Evolutionary conservation across 2,113 vertebrate genomes (phyloP).

Genomic region (Ibidorhyncha struthersii): DNA sequence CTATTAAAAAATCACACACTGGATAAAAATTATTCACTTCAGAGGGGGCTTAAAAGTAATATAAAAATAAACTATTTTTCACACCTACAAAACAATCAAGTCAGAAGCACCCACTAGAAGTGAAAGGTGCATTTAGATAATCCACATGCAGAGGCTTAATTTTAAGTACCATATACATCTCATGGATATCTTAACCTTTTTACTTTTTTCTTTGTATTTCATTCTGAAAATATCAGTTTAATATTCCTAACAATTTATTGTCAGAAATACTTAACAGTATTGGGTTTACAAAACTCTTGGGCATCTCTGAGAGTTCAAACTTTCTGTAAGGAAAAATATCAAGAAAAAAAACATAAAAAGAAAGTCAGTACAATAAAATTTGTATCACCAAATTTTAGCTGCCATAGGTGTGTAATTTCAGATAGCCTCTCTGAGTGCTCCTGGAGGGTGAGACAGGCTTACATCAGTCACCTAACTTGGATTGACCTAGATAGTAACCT

Average conservation of each 20-base stretch:
- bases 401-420: neutral
- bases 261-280: neutral
- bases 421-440: neutral
- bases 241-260: neutral
- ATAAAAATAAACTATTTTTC: neutral
- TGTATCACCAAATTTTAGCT: neutral
- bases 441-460: neutral
- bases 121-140: neutral
- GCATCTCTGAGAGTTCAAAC: neutral
- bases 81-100: neutral
- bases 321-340: neutral
- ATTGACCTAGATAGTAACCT: neutral
- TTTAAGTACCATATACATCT: neutral
- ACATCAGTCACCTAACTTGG: neutral
- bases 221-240: neutral
- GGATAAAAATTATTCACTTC: neutral
- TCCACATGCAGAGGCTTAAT: neutral
- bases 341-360: neutral
- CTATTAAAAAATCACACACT: constrained; percentile 9
- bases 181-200: neutral
- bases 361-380: neutral
- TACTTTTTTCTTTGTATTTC: neutral
- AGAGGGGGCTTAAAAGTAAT: neutral
- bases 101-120: neutral
- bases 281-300: neutral